phyloP scores from a whole-genome alignment of 1,140 invertebrate genomes.

The Brachionus rotundiformis region DNA sequence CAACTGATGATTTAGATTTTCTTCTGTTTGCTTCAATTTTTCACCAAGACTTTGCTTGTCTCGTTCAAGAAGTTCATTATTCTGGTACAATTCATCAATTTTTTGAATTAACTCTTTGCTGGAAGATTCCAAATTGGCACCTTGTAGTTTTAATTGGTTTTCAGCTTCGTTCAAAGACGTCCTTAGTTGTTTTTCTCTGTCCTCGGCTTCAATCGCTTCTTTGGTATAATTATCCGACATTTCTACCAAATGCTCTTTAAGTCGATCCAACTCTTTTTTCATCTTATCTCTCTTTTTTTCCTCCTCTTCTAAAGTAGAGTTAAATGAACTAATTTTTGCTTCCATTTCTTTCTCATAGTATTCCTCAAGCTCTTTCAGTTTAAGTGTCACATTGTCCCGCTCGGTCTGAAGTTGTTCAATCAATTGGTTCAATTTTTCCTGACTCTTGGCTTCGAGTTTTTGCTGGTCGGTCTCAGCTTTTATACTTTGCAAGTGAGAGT shows the following conservation, averaged over 20 bases:
- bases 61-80: neutral
- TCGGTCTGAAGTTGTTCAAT: neutral
- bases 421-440: slow-evolving; percentile 4
- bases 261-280: slow-evolving; percentile 12
- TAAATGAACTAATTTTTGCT: neutral
- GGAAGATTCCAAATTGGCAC: slow-evolving; percentile 8
- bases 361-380: slow-evolving; percentile 9
- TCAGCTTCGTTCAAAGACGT: slow-evolving; percentile 1
- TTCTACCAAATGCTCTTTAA: slow-evolving; percentile 45
- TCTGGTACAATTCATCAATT: slow-evolving; percentile 9
- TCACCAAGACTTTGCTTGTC: neutral
- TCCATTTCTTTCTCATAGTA: slow-evolving; percentile 28
- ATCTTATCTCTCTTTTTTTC: slow-evolving; percentile 22
- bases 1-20: slow-evolving; percentile 39
- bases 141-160: slow-evolving; percentile 24
- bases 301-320: neutral
- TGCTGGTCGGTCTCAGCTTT: slow-evolving; percentile 1
- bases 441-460: slow-evolving; percentile 5
- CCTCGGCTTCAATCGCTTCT: slow-evolving; percentile 43
- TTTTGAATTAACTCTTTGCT: slow-evolving; percentile 9
- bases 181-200: slow-evolving; percentile 39
- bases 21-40: slow-evolving; percentile 48
- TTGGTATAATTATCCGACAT: slow-evolving; percentile 39
- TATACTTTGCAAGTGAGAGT: neutral
- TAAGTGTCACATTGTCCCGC: neutral